These are phyloP conservation scores for Parnassius apollo DNA, from an alignment of 2,888 invertebrate species.

Conservation along the genomic window DNA sequence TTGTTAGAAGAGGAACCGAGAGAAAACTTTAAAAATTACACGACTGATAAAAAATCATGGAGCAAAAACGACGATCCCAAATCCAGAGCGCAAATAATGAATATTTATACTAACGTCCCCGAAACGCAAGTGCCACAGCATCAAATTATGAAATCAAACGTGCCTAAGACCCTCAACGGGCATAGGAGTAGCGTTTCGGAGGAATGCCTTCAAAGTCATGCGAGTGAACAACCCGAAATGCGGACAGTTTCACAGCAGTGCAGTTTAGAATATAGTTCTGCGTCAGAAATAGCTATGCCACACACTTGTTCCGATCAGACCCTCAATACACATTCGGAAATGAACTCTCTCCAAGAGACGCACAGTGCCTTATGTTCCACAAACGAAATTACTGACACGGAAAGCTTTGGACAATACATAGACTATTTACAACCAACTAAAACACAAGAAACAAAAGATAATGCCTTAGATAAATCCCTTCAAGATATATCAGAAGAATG, in stretches of 20 bases:
- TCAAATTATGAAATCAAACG: constrained; percentile 70
- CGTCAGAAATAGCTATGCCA: constrained; percentile 77
- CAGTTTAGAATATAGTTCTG: constrained; percentile 85
- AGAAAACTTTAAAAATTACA: constrained; percentile 74
- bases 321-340: constrained; percentile 72
- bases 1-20: constrained; percentile 83
- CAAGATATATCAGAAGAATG: constrained; percentile 75
- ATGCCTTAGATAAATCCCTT: constrained; percentile 59
- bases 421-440: constrained; percentile 68
- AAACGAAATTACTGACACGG: constrained; percentile 76
- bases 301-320: constrained; percentile 78
- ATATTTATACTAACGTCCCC: constrained; percentile 84
- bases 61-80: constrained; percentile 62
- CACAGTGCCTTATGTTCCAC: constrained; percentile 75
- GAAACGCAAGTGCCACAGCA: constrained; percentile 83
- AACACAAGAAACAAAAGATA: constrained; percentile 56
- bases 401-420: constrained; percentile 76
- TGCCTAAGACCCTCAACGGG: constrained; percentile 53
- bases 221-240: constrained; percentile 73
- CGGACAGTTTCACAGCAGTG: constrained; percentile 86
- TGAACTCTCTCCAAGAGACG: constrained; percentile 73
- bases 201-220: constrained; percentile 69
- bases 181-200: constrained; percentile 71
- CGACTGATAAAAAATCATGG: constrained; percentile 65
- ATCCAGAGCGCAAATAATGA: constrained; percentile 69